Percentiles rank a stretch among this genome's conserved stretches.
phyloP scores from a whole-genome alignment of 2,888 invertebrate genomes.

The Heteromurus nitidus region DNA sequence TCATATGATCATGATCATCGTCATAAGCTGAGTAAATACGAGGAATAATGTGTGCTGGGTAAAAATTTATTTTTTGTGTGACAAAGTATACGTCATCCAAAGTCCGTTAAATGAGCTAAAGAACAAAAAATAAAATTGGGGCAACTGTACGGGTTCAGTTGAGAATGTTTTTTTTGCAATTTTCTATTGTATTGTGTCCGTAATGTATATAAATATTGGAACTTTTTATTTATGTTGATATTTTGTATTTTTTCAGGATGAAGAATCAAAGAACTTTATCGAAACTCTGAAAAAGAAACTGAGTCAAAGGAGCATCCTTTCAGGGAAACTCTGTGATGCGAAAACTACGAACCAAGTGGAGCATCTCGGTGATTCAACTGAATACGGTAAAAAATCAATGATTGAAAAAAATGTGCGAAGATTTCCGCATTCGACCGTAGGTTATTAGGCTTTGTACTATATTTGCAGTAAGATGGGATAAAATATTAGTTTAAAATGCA shows the following conservation, averaged over 20 bases:
- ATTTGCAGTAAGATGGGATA: neutral
- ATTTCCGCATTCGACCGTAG: neutral
- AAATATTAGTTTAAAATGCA: no score
- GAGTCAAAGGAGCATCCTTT: slow-evolving; percentile 72
- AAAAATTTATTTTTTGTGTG: no score
- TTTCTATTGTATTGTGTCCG: neutral
- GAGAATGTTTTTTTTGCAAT: neutral
- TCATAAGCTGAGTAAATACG: no score
- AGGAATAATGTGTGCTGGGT: no score
- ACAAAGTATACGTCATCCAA: neutral
- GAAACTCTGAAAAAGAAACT: slow-evolving; percentile 73
- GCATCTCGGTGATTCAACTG: slow-evolving; percentile 36
- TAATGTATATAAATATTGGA: neutral
- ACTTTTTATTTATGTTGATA: neutral
- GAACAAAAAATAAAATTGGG: slow-evolving; percentile 1
- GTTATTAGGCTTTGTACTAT: neutral
- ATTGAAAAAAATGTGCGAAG: neutral
- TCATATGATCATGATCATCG: no score
- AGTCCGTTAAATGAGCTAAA: slow-evolving; percentile 2
- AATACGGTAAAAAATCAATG: slow-evolving; percentile 45
- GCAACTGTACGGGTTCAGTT: neutral
- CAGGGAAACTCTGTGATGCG: slow-evolving; percentile 66
- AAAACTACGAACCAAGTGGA: slow-evolving; percentile 55
- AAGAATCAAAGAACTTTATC: slow-evolving; percentile 73
- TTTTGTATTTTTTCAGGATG: slow-evolving; percentile 66